These are phyloP conservation scores for Atrichornis clamosus DNA, from an alignment of 2,113 vertebrate species.

Conservation along the genomic window DNA sequence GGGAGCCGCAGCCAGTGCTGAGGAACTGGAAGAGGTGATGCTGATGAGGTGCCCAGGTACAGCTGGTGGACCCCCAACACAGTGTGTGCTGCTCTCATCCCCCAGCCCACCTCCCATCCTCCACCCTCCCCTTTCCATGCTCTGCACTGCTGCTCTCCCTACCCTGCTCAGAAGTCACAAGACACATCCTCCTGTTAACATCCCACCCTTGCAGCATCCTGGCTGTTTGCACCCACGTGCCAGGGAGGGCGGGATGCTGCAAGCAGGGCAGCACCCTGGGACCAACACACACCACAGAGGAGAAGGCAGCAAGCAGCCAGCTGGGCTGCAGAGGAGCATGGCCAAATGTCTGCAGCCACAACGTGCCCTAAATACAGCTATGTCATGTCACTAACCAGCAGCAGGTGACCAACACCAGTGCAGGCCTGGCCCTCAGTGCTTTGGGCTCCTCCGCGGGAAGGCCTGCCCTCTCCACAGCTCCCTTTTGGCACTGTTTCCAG, in stretches of 20 bases:
- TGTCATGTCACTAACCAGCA: not conserved
- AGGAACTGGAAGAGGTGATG: not conserved
- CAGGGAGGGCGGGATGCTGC: not conserved
- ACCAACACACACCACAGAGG: not conserved
- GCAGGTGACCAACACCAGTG: not conserved
- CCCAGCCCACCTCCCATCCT: fast-evolving
- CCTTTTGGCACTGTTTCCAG: fast-evolving
- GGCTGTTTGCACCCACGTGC: not conserved
- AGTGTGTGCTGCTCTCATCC: not conserved
- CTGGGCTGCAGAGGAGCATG: not conserved
- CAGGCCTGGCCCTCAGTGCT: not conserved
- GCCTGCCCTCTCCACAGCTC: not conserved
- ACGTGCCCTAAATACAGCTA: not conserved
- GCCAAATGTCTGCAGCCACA: not conserved
- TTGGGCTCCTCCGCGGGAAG: not conserved
- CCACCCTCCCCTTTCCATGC: not conserved
- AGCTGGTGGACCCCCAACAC: fast-evolving
- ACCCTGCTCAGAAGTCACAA: not conserved
- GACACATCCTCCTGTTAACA: not conserved
- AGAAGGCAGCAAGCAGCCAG: not conserved
- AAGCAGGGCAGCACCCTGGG: not conserved
- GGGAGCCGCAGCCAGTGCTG: fast-evolving
- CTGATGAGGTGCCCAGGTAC: not conserved
- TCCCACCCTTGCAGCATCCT: not conserved
- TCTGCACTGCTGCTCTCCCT: not conserved